These are phyloP conservation scores for Nothobranchius kuhntae DNA, from an alignment of 2,113 vertebrate species.

Conservation along the genomic window DNA sequence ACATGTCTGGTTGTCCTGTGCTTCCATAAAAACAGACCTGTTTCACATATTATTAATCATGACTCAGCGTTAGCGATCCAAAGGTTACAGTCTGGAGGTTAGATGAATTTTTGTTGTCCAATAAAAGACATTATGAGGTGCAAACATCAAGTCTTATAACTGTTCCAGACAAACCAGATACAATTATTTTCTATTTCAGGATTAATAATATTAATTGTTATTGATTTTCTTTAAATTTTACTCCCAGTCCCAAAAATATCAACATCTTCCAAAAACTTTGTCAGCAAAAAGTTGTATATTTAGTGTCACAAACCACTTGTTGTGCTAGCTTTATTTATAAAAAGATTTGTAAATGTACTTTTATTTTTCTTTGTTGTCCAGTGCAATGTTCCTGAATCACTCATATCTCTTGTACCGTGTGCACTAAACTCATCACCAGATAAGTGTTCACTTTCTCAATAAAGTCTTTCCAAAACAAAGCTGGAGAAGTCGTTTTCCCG, in stretches of 20 bases:
- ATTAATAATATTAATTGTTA: too few relatives aligned
- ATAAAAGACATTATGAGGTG: too few relatives aligned
- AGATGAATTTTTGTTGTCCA: too few relatives aligned
- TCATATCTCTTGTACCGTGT: conserved; percentile 50
- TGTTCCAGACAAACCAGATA: too few relatives aligned
- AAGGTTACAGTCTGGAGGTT: too few relatives aligned
- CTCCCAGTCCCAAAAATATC: conserved; percentile 11
- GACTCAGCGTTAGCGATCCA: too few relatives aligned
- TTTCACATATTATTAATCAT: too few relatives aligned
- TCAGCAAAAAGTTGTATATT: conserved; percentile 46
- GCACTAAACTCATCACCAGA: conserved; percentile 55
- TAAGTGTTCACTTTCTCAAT: conserved; percentile 68
- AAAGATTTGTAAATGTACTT: conserved; percentile 68
- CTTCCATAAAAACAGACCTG: too few relatives aligned
- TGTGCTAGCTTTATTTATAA: conserved; percentile 74
- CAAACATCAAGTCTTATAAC: too few relatives aligned
- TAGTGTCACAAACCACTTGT: conserved; percentile 55
- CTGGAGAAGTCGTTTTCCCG: neutral
- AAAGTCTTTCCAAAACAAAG: conserved; percentile 65
- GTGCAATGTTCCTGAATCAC: conserved; percentile 65
- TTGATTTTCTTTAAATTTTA: neutral
- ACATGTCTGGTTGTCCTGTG: too few relatives aligned
- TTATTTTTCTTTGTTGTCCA: conserved; percentile 58
- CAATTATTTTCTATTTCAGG: too few relatives aligned
- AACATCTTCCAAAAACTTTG: conserved; percentile 13